Conservation (phyloP, 2,797 vertebrate genomes). For the Mus caroli region DNA sequence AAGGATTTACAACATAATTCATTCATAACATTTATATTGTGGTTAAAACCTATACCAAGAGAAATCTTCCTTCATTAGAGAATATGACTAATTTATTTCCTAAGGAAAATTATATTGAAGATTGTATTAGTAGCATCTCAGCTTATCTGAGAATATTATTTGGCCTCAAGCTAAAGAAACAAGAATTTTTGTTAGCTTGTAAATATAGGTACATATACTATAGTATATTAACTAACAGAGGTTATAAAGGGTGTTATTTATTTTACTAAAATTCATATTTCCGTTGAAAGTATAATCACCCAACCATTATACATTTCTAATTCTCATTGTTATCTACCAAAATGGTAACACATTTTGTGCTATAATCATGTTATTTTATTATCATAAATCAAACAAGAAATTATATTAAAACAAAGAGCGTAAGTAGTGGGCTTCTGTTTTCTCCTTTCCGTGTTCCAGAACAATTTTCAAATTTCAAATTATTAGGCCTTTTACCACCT, state of each 20-base stretch:
- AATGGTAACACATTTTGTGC: conserved; percentile 11
- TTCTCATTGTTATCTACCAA: conserved; percentile 38
- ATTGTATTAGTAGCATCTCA: conserved; percentile 58
- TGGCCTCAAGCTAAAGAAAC: conserved; percentile 38
- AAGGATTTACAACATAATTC: conserved; percentile 61
- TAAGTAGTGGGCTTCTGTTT: neutral
- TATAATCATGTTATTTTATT: conserved; percentile 19
- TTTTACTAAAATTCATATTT: conserved; percentile 50
- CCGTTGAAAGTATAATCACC: conserved; percentile 47
- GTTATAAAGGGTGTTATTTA: conserved; percentile 38
- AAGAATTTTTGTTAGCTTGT: conserved; percentile 66
- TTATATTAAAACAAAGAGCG: conserved; percentile 53
- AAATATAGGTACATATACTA: neutral
- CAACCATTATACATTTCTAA: neutral
- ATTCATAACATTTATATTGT: conserved; percentile 59
- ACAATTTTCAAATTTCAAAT: conserved; percentile 30
- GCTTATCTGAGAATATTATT: conserved; percentile 63
- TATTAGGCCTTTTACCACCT: conserved; percentile 22
- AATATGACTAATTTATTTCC: conserved; percentile 65
- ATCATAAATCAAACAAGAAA: conserved; percentile 47
- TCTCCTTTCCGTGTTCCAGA: conserved; percentile 33
- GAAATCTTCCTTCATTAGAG: conserved; percentile 73
- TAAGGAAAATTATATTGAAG: conserved; percentile 44
- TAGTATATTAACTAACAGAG: conserved; percentile 42
- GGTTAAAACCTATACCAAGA: conserved; percentile 63